Evolutionary conservation across 2,888 invertebrate species (phyloP).

Genomic region (Germaria angustata): DNA sequence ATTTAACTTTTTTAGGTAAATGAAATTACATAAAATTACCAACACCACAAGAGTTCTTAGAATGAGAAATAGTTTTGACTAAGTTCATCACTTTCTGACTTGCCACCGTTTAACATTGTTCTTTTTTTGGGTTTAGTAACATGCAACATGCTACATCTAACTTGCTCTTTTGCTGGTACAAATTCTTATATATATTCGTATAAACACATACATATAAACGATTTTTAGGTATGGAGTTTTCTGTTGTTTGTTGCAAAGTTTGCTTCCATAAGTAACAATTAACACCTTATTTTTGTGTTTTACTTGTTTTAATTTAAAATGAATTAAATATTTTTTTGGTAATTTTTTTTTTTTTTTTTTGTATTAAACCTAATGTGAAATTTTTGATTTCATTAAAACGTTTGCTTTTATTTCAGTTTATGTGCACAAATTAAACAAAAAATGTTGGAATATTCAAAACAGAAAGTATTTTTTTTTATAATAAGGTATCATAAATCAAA

Average conservation of each 20-base stretch:
- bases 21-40: not conserved
- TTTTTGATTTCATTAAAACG: not conserved
- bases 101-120: not conserved
- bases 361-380: not conserved
- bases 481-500: not conserved
- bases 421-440: not conserved
- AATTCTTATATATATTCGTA: not conserved
- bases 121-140: not conserved
- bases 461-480: too few species aligned
- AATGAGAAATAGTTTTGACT: not conserved
- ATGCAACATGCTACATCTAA: conserved; percentile 33
- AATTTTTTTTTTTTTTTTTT: not conserved
- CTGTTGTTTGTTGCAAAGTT: not conserved
- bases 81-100: not conserved
- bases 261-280: not conserved
- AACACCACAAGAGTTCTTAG: not conserved
- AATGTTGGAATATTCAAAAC: too few species aligned
- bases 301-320: not conserved
- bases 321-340: not conserved
- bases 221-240: not conserved
- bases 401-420: not conserved
- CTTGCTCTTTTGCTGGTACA: too few species aligned
- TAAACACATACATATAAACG: too few species aligned
- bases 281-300: not conserved
- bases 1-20: not conserved